Percentiles rank a stretch among this genome's conserved stretches.
These are phyloP conservation scores for Temnothorax unifasciatus DNA, from an alignment of 2,888 invertebrate species.

Conservation along the genomic window DNA sequence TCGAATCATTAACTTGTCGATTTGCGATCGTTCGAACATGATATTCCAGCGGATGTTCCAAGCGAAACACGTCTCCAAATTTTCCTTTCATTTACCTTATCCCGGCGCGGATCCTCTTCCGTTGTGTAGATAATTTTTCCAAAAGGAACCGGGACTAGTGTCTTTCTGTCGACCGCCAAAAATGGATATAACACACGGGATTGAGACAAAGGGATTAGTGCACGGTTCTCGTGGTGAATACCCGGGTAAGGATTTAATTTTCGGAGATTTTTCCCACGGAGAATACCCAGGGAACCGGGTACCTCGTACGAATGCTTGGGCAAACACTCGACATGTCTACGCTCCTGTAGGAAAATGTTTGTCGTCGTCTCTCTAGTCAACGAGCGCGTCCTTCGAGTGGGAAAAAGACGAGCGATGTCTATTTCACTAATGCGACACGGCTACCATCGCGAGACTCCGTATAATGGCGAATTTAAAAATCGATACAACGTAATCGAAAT, in stretches of 20 bases:
- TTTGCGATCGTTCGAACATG: slow-evolving; percentile 58
- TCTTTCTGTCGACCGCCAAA: slow-evolving; percentile 56
- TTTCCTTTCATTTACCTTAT: slow-evolving; percentile 80
- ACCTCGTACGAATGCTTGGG: slow-evolving; percentile 67
- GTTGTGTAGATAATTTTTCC: slow-evolving; percentile 69
- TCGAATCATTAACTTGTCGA: slow-evolving; percentile 69
- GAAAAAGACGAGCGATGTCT: slow-evolving; percentile 26
- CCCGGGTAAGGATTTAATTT: slow-evolving; percentile 80
- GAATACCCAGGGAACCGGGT: slow-evolving; percentile 60
- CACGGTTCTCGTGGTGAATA: slow-evolving; percentile 44
- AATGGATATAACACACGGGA: slow-evolving; percentile 30
- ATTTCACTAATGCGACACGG: slow-evolving; percentile 35
- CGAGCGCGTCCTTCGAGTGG: slow-evolving; percentile 43
- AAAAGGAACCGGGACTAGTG: slow-evolving; percentile 58
- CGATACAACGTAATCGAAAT: background rate
- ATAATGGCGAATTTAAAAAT: slow-evolving; percentile 22
- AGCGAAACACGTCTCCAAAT: slow-evolving; percentile 59
- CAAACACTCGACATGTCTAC: slow-evolving; percentile 83
- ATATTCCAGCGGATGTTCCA: background rate
- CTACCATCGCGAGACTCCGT: slow-evolving; percentile 20
- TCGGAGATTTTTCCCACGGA: slow-evolving; percentile 77
- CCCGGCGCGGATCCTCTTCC: slow-evolving; percentile 64
- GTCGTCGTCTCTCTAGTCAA: slow-evolving; percentile 76
- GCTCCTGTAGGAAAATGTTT: slow-evolving; percentile 81
- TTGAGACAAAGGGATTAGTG: slow-evolving; percentile 79